phyloP scores from a whole-genome alignment of 1,140 invertebrate genomes.

The Aphelinus certus region DNA sequence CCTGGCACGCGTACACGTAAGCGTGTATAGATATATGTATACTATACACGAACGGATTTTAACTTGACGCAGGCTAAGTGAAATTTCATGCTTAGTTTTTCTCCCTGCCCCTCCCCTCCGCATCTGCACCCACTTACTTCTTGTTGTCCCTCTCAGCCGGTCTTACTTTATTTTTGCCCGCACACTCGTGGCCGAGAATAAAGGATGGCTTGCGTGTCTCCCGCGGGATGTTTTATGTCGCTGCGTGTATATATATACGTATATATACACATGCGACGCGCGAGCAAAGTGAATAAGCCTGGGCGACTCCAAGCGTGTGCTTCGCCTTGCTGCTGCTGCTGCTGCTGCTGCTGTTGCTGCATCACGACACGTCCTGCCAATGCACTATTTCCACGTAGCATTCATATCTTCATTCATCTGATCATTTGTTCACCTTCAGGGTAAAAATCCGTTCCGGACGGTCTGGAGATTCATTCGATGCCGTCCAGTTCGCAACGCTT shows the following conservation, averaged over 20 bases:
- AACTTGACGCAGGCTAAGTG: constrained; percentile 9
- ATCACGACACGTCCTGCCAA: too few species aligned
- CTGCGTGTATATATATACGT: background rate
- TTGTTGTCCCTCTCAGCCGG: constrained; percentile 7
- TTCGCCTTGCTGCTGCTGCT: too few species aligned
- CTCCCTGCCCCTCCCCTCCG: background rate
- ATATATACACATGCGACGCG: background rate
- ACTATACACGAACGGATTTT: constrained; percentile 6
- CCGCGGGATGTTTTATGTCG: constrained; percentile 1
- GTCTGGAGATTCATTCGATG: too few species aligned
- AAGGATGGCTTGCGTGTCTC: constrained; percentile 4
- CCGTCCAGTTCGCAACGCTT: too few species aligned
- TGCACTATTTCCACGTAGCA: too few species aligned
- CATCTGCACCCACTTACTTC: constrained; percentile 5
- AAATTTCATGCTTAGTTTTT: constrained; percentile 37
- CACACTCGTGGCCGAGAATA: background rate
- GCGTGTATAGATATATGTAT: background rate
- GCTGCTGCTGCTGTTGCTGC: too few species aligned
- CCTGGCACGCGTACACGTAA: background rate
- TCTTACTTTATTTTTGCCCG: background rate
- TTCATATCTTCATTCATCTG: too few species aligned
- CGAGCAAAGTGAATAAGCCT: constrained; percentile 10
- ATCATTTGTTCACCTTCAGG: too few species aligned
- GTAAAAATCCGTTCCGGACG: too few species aligned
- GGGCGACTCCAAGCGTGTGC: too few species aligned